Percentiles rank a stretch among this genome's conserved stretches.
phyloP scores from a whole-genome alignment of 2,113 vertebrate species.

The Macaca mulatta region DNA sequence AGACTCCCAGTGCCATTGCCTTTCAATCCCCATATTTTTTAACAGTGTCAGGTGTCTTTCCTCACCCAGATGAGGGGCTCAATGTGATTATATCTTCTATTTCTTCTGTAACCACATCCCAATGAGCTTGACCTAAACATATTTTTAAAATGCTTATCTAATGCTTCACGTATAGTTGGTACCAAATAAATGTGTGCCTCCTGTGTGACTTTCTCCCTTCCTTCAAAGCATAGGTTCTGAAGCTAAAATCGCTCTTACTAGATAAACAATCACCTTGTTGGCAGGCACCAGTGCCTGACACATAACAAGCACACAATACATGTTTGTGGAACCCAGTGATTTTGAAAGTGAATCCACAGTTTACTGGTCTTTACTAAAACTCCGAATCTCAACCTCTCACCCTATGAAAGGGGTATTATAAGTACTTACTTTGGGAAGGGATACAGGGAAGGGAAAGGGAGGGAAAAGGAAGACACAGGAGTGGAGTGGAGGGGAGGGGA shows the following conservation, averaged over 20 bases:
- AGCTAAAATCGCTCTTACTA: not conserved
- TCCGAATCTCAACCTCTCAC: not conserved
- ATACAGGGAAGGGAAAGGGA: rapidly evolving
- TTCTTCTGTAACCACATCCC: not conserved
- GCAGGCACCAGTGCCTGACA: not conserved
- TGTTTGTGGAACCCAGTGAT: not conserved
- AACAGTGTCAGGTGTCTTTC: not conserved
- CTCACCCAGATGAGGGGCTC: not conserved
- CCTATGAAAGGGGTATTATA: not conserved
- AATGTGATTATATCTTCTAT: rapidly evolving
- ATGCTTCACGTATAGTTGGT: not conserved
- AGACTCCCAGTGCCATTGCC: not conserved
- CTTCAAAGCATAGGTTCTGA: not conserved
- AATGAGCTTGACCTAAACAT: not conserved
- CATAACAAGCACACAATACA: not conserved
- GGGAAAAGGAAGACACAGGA: too few species aligned
- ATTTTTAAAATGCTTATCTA: not conserved
- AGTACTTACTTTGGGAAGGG: not conserved
- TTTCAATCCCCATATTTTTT: not conserved
- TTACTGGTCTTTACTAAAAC: not conserved
- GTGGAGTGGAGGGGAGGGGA: rapidly evolving
- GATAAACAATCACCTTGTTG: not conserved
- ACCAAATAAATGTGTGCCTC: not conserved
- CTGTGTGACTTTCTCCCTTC: not conserved
- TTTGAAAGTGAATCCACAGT: not conserved